Evolutionary conservation across 2,113 vertebrate genomes (phyloP).

Genomic region (Coregonus clupeaformis): DNA sequence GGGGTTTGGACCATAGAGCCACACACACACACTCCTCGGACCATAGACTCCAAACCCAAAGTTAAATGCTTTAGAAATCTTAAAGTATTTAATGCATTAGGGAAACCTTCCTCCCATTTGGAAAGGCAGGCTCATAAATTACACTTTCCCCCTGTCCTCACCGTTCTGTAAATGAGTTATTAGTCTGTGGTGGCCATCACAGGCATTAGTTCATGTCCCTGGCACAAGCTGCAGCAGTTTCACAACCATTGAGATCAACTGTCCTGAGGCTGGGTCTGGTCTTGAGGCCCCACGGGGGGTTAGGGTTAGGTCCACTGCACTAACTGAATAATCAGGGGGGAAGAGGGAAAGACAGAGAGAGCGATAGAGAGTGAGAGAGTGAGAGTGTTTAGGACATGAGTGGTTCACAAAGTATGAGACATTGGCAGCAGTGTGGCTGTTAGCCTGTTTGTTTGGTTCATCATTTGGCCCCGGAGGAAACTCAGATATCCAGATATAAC

Average conservation of each 20-base stretch:
- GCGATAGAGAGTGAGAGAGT: not conserved
- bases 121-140: not conserved
- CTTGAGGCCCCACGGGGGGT: not conserved
- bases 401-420: not conserved
- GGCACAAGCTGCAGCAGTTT: slow-evolving; percentile 17
- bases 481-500: not conserved
- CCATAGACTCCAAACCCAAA: too few relatives aligned
- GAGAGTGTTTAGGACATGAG: not conserved
- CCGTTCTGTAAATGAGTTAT: slow-evolving; percentile 2
- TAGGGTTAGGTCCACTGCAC: not conserved
- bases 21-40: too few relatives aligned
- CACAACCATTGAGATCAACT: not conserved
- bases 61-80: not conserved
- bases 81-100: not conserved
- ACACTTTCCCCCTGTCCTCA: not conserved
- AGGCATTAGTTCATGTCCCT: slow-evolving; percentile 19
- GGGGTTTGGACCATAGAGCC: not conserved
- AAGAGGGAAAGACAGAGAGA: not conserved
- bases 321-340: not conserved
- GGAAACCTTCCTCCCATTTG: not conserved
- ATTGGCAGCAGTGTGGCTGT: not conserved
- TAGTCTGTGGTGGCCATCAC: not conserved
- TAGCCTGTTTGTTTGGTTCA: not conserved
- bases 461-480: not conserved
- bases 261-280: not conserved